These are phyloP conservation scores for Heliconius himera DNA, from an alignment of 1,140 invertebrate genomes.

Conservation along the genomic window DNA sequence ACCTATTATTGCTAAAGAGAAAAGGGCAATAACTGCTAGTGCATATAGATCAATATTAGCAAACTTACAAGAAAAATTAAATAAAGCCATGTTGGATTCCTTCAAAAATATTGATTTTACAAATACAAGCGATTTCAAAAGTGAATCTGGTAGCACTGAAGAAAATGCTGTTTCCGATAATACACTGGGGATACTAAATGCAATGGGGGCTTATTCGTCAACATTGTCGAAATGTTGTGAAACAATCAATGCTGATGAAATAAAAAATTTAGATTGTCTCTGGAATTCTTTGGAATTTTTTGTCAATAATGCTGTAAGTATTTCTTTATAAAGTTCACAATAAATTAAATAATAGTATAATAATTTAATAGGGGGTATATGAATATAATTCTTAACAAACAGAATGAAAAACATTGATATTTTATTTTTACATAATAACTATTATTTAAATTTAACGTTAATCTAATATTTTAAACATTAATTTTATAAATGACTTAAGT, in stretches of 20 bases:
- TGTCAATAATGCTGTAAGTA: constrained; percentile 70
- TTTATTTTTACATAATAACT: no score
- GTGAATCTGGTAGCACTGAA: constrained; percentile 51
- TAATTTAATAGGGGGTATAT: no score
- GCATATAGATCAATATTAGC: constrained; percentile 69
- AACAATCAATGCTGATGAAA: constrained; percentile 56
- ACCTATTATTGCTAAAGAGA: constrained; percentile 70
- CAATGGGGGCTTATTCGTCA: constrained; percentile 67
- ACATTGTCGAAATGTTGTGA: constrained; percentile 71
- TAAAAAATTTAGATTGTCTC: constrained; percentile 66
- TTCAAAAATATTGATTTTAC: constrained; percentile 69
- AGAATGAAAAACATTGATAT: no score
- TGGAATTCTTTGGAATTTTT: constrained; percentile 69
- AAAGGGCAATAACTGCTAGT: constrained; percentile 64
- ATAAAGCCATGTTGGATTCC: constrained; percentile 60
- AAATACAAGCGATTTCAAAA: constrained; percentile 34
- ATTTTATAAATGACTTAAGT: no score
- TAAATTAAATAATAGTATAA: neutral
- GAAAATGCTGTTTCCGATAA: constrained; percentile 32
- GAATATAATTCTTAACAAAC: no score
- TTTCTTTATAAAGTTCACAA: neutral
- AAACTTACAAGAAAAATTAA: constrained; percentile 71
- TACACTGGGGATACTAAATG: constrained; percentile 64
- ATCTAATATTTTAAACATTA: no score
- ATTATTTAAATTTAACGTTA: no score